Evolutionary conservation across 2,113 vertebrate species (phyloP).

Genomic region (Excalfactoria chinensis): DNA sequence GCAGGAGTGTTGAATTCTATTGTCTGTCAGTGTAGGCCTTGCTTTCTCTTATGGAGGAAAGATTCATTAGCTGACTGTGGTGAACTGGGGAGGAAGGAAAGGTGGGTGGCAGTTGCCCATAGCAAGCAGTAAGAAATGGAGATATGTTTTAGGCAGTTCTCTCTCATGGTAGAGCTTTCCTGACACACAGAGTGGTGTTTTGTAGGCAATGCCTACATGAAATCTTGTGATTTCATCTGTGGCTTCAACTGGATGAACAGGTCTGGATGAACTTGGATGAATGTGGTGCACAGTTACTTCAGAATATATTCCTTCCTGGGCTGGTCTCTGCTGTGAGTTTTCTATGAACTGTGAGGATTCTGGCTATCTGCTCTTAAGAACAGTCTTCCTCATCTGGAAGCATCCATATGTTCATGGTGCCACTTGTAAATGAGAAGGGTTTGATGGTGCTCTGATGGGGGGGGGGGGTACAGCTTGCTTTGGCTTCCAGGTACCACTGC

Average conservation of each 20-base stretch:
- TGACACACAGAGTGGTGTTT: not conserved
- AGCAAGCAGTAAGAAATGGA: not conserved
- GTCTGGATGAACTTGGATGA: not conserved
- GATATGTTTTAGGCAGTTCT: not conserved
- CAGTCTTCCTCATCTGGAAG: not conserved
- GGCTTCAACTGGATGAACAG: not conserved
- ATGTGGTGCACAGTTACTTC: not conserved
- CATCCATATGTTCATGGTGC: accelerated
- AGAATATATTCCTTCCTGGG: not conserved
- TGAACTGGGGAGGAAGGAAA: not conserved
- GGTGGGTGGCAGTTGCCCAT: not conserved
- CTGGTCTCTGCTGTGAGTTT: not conserved
- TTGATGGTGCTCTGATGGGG: not conserved
- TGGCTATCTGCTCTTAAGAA: not conserved
- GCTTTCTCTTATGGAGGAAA: not conserved
- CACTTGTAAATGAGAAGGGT: not conserved
- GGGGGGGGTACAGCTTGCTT: not conserved
- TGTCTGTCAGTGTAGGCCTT: not conserved
- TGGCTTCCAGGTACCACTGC: not conserved
- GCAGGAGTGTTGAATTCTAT: not conserved
- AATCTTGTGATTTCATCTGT: not conserved
- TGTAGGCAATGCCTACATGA: not conserved
- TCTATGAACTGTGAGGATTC: not conserved
- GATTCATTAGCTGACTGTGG: not conserved
- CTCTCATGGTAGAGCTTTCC: not conserved